phyloP scores from a whole-genome alignment of 2,113 vertebrate species.

The Pardalotus punctatus region DNA sequence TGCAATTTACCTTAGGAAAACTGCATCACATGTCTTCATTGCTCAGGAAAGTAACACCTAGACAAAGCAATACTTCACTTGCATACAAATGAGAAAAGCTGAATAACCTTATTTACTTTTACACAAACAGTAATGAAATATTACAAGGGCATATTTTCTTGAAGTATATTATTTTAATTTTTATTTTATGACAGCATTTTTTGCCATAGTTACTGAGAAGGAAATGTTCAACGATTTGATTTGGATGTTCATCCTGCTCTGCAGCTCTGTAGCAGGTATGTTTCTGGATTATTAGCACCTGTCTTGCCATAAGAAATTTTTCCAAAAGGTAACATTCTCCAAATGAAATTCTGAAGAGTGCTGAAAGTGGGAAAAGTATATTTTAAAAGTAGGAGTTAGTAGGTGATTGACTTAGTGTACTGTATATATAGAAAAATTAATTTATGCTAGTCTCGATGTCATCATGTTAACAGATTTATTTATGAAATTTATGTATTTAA shows the following conservation, averaged over 20 bases:
- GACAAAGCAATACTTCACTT: not conserved
- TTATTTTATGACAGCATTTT: constrained; percentile 30
- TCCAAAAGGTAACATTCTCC: not conserved
- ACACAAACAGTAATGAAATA: not conserved
- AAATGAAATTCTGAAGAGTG: not conserved
- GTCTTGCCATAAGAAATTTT: not conserved
- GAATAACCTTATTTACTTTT: not conserved
- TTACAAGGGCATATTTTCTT: not conserved
- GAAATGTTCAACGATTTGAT: not conserved
- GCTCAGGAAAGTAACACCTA: not conserved
- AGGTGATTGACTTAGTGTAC: not conserved
- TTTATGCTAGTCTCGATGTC: not conserved
- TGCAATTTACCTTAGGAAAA: not conserved
- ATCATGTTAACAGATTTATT: not conserved
- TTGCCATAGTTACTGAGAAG: not conserved
- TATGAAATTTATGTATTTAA: not conserved
- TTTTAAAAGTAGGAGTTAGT: not conserved
- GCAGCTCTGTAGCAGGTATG: constrained; percentile 30
- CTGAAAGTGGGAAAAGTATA: not conserved
- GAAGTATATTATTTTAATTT: not conserved
- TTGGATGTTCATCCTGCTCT: constrained; percentile 2
- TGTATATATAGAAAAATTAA: not conserved
- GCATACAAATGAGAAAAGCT: not conserved
- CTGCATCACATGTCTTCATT: not conserved
- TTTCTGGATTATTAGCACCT: not conserved